phyloP scores from a whole-genome alignment of 2,113 vertebrate genomes.

The Dissostichus mawsoni region DNA sequence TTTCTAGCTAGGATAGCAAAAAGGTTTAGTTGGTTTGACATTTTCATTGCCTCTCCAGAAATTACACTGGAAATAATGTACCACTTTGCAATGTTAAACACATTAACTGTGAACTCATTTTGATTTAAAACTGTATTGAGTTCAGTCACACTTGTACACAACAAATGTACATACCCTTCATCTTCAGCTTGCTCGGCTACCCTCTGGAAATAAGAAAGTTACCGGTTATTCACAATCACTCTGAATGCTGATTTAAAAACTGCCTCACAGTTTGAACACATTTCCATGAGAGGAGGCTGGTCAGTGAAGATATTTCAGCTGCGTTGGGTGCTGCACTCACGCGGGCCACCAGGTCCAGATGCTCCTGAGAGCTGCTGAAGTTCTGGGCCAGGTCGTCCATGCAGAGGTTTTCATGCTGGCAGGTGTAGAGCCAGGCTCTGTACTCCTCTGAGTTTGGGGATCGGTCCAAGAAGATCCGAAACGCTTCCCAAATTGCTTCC shows the following conservation, averaged over 20 bases:
- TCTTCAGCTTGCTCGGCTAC: slow-evolving; percentile 58
- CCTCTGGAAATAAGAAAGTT: slow-evolving; percentile 62
- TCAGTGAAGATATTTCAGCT: not conserved
- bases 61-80: not conserved
- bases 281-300: too few relatives aligned
- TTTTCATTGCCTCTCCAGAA: not conserved
- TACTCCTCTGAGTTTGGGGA: slow-evolving; percentile 93
- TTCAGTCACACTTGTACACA: not conserved
- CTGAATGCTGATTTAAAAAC: too few relatives aligned
- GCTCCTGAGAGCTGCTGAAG: slow-evolving; percentile 94
- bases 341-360: slow-evolving; percentile 89
- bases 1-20: not conserved
- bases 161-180: slow-evolving; percentile 67
- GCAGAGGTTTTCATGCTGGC: slow-evolving; percentile 91
- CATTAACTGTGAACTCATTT: not conserved
- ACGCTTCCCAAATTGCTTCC: slow-evolving; percentile 97
- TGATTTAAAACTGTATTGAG: not conserved
- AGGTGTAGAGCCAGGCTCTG: slow-evolving; percentile 90
- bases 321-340: slow-evolving; percentile 75
- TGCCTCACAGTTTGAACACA: not conserved
- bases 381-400: slow-evolving; percentile 93
- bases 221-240: not conserved
- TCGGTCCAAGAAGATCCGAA: slow-evolving; percentile 93
- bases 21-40: not conserved
- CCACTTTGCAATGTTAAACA: not conserved